phyloP scores from a whole-genome alignment of 2,797 vertebrate species.

The Lagorchestes hirsutus region DNA sequence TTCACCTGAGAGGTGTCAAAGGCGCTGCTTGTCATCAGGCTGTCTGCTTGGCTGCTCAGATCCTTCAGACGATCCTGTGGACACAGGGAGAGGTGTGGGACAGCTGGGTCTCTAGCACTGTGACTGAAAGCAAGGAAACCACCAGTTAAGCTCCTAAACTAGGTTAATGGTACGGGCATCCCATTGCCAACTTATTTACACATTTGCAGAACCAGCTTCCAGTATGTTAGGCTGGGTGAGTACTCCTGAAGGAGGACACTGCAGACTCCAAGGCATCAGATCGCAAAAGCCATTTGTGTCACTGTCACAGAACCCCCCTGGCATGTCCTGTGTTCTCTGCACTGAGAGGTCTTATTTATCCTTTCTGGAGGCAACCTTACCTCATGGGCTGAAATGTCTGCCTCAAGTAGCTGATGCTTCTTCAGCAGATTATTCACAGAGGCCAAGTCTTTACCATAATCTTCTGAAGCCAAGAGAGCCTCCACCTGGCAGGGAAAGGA shows the following conservation, averaged over 20 bases:
- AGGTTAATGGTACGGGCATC: not conserved
- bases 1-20: slow-evolving; percentile 97
- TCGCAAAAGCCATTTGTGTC: not conserved
- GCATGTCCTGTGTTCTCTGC: not conserved
- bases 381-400: slow-evolving; percentile 98
- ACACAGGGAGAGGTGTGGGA: rapidly evolving
- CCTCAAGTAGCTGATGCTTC: slow-evolving; percentile 98
- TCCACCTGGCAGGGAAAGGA: slow-evolving; percentile 89
- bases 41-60: slow-evolving; percentile 97
- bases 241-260: not conserved
- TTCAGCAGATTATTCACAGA: slow-evolving; percentile 99
- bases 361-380: slow-evolving; percentile 81
- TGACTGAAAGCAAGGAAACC: not conserved
- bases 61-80: slow-evolving; percentile 97
- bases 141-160: not conserved
- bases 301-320: rapidly evolving
- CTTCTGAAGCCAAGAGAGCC: slow-evolving; percentile 97
- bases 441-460: slow-evolving; percentile 98
- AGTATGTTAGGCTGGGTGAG: no score
- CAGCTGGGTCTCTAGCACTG: not conserved
- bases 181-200: not conserved
- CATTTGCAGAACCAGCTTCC: not conserved
- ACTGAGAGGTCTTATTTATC: slow-evolving; percentile 5
- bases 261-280: not conserved
- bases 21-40: slow-evolving; percentile 96